These are phyloP conservation scores for Drosophila mojavensis DNA, from an alignment of 1,140 invertebrate genomes.

Conservation along the genomic window DNA sequence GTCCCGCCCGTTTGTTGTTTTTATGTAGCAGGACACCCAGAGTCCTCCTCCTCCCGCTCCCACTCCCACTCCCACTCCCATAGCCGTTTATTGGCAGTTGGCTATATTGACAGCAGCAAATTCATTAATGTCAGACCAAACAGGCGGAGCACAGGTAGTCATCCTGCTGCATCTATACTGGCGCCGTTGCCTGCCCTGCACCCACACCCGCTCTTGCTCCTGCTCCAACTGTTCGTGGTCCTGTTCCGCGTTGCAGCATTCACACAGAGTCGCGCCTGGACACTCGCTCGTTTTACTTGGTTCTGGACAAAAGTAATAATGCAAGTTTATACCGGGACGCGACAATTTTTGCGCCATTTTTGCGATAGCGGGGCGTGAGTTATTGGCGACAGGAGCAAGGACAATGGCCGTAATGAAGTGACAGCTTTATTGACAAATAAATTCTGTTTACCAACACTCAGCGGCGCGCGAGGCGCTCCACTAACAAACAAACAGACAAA, in stretches of 20 bases:
- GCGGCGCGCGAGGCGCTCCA: constrained; percentile 40
- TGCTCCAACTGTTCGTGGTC: not conserved
- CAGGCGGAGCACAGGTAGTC: constrained; percentile 44
- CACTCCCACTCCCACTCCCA: not conserved
- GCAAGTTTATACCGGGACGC: constrained; percentile 72
- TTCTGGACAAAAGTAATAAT: constrained; percentile 60
- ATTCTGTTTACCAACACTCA: constrained; percentile 78
- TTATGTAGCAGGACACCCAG: constrained; percentile 39
- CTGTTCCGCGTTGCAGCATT: not conserved
- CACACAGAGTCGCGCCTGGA: not conserved
- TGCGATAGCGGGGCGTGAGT: constrained; percentile 50
- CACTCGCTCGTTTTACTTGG: not conserved
- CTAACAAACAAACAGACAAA: constrained; percentile 33
- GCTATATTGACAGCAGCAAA: constrained; percentile 80
- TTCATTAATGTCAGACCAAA: constrained; percentile 75
- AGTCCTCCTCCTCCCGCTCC: not conserved
- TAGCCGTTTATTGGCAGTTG: constrained; percentile 39
- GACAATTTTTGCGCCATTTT: constrained; percentile 57
- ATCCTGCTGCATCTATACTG: constrained; percentile 8
- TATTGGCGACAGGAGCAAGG: constrained; percentile 57
- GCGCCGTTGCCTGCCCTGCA: not conserved
- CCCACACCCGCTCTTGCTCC: not conserved
- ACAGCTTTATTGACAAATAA: constrained; percentile 83
- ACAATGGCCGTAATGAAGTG: constrained; percentile 79
- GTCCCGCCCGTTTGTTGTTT: constrained; percentile 72